Evolutionary conservation across 2,888 invertebrate genomes (phyloP).

Genomic region (Chloroclystis v-ata): DNA sequence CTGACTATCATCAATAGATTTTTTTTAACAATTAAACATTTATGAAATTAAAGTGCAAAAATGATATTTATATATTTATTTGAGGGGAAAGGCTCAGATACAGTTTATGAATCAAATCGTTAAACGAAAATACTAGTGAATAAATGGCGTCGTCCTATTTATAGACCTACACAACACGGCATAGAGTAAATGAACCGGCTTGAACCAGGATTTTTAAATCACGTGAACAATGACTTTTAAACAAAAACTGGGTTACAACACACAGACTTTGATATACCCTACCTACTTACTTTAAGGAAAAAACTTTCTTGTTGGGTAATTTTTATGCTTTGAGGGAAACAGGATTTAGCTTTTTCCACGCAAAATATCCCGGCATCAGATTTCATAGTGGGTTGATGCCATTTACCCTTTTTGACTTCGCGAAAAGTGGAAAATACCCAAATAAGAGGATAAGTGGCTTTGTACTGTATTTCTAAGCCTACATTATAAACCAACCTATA

Average conservation of each 20-base stretch:
- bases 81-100: no score
- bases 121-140: no score
- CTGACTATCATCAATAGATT: no score
- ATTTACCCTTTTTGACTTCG: slow-evolving; percentile 31
- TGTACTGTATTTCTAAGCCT: slow-evolving; percentile 6
- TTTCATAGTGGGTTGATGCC: slow-evolving; percentile 29
- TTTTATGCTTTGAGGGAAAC: slow-evolving; percentile 25
- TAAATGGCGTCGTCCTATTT: no score
- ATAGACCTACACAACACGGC: no score
- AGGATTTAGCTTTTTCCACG: slow-evolving; percentile 27
- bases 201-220: no score
- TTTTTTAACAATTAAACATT: no score
- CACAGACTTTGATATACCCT: background rate
- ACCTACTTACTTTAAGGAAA: slow-evolving; percentile 10
- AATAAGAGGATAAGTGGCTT: slow-evolving; percentile 22
- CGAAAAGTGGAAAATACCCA: slow-evolving; percentile 26
- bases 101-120: no score
- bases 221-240: background rate
- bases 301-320: slow-evolving; percentile 21
- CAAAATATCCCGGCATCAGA: slow-evolving; percentile 30
- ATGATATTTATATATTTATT: no score
- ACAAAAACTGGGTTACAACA: background rate
- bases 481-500: background rate
- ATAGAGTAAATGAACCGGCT: no score
- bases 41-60: no score